A percentile compares a stretch with the other conserved stretches of the same genome.
phyloP scores from a whole-genome alignment of 2,888 invertebrate genomes.

The Ischnus inquisitorius region DNA sequence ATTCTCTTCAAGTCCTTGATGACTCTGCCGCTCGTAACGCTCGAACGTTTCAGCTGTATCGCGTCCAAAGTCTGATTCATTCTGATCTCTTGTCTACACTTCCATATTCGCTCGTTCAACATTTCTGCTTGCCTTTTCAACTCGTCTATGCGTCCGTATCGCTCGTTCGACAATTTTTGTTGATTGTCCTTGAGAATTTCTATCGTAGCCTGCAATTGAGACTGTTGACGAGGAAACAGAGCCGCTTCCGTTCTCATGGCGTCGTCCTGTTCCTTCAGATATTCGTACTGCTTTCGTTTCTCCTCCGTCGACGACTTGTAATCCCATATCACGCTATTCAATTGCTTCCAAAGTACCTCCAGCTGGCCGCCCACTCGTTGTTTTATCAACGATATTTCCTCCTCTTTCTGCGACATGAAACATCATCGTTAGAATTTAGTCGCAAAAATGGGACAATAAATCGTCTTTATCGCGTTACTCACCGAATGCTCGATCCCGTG shows the following conservation, averaged over 20 bases:
- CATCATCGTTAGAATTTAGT: neutral
- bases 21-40: slow-evolving; percentile 88
- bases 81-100: slow-evolving; percentile 87
- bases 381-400: slow-evolving; percentile 74
- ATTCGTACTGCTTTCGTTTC: slow-evolving; percentile 83
- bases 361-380: slow-evolving; percentile 75
- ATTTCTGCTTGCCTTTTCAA: slow-evolving; percentile 72
- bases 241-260: slow-evolving; percentile 84
- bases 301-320: slow-evolving; percentile 80
- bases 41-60: slow-evolving; percentile 87
- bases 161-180: slow-evolving; percentile 71
- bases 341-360: slow-evolving; percentile 77
- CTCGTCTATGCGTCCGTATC: slow-evolving; percentile 74
- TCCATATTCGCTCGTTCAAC: slow-evolving; percentile 79
- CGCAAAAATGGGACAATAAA: neutral
- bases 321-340: slow-evolving; percentile 75
- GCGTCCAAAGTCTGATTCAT: slow-evolving; percentile 86
- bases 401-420: slow-evolving; percentile 75
- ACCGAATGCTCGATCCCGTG: slow-evolving; percentile 78
- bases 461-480: slow-evolving; percentile 50
- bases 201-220: slow-evolving; percentile 74
- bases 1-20: slow-evolving; percentile 85
- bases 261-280: slow-evolving; percentile 86
- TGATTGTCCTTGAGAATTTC: slow-evolving; percentile 76
- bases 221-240: slow-evolving; percentile 82